Conservation (phyloP, 2,797 vertebrate species). For the Rhinophrynus dorsalis region DNA sequence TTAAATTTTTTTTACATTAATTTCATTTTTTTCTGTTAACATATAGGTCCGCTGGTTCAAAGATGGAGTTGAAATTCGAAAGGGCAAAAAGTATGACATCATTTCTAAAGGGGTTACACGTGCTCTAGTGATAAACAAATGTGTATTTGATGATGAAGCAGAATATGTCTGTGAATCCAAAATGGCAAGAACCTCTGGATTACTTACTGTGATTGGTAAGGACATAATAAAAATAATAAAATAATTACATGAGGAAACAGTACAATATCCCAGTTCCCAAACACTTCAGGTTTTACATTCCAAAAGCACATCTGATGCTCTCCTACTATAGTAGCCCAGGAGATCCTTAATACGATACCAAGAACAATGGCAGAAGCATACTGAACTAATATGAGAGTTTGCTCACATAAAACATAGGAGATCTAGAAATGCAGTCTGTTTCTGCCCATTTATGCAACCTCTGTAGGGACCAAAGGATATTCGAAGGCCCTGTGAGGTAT, state of each 20-base stretch:
- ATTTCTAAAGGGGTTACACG: slow-evolving; percentile 85
- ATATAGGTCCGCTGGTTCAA: slow-evolving; percentile 90
- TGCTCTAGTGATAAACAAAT: slow-evolving; percentile 87
- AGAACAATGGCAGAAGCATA: no score
- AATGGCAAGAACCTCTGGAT: slow-evolving; percentile 87
- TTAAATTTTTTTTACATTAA: neutral
- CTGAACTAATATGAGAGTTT: no score
- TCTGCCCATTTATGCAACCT: no score
- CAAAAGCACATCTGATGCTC: no score
- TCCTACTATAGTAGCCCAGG: no score
- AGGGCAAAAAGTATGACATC: slow-evolving; percentile 95
- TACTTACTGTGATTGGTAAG: slow-evolving; percentile 93
- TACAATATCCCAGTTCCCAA: no score
- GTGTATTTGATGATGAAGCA: slow-evolving; percentile 90
- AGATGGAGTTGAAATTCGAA: slow-evolving; percentile 93
- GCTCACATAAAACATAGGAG: no score
- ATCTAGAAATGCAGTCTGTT: no score
- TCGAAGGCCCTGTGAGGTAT: no score
- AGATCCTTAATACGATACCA: no score
- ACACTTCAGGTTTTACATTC: no score
- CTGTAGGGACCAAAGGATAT: no score
- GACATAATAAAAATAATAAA: slow-evolving; percentile 9
- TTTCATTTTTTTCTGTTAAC: neutral
- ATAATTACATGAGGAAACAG: neutral
- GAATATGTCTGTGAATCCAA: slow-evolving; percentile 94